Base-by-base conservation (phyloP, 23 tunicate species). In the Oikopleura albicans region DNA sequence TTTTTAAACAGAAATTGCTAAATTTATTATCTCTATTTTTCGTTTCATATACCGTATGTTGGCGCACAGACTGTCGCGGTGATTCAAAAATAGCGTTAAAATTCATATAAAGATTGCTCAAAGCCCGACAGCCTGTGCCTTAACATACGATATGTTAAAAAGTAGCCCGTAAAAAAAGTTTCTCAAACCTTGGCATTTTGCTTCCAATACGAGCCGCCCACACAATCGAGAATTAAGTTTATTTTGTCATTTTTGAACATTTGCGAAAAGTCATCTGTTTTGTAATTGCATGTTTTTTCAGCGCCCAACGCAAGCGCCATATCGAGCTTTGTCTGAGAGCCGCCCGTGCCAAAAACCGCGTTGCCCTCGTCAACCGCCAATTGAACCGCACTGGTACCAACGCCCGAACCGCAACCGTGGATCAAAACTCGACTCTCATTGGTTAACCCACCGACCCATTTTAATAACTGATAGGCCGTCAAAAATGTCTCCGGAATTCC, bases 401-500 rank as follows among this genome's bases (percentile, higher is more conserved):
- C 99, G 4, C 99, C 99, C 88, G 96, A 90, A 1, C 99, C 99
- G 38, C 96, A 96, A 0, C 96, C 99, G 83, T 95, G 99, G 39
- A 95, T 87, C 40, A 95, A 85, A 28, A 95, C 96, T 41, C 41
- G 75, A 71, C 88, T 92, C 85, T 66, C 84, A 34, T 59, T 40
- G 88, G 84, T 41, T 28, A 90, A 28, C 76, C 76, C 87, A 28
- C 89, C 99, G 63, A 95, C 87, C 83, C 91, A 86, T 66, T 90
- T 91, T 40, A 90, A 40, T 2, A 95, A 84, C 85, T 95, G 99
- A 49, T 85, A 95, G 22, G 99, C 96, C 0, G 99, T 95, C 57
- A 95, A 83, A 94, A 94, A 95, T 0, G 86, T 91, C 86, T 95
- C 99, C 27, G 99, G 96, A 39, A 95, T 88, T 39, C 86, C 96